Evolutionary conservation across 2,113 vertebrate species (phyloP).

Genomic region (Cnemophilus loriae): DNA sequence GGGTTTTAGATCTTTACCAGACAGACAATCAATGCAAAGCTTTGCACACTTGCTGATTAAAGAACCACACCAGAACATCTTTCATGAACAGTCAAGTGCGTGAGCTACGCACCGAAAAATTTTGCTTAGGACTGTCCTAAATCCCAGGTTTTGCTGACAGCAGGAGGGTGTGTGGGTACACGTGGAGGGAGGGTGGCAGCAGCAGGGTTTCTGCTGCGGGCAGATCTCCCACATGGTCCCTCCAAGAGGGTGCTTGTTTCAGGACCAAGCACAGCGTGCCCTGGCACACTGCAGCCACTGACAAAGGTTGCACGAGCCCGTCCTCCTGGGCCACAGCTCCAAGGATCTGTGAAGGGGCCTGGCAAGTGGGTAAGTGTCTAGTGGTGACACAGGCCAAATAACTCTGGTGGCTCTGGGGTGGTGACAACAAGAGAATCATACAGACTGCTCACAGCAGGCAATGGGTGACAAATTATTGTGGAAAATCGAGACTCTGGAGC

Average conservation of each 20-base stretch:
- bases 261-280: accelerated
- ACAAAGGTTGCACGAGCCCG: neutral
- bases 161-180: neutral
- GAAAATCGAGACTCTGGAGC: neutral
- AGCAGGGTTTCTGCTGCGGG: neutral
- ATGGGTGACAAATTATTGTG: neutral
- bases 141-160: neutral
- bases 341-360: neutral
- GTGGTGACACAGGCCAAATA: too few relatives aligned
- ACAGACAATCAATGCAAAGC: neutral
- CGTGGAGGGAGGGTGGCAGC: neutral
- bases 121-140: neutral
- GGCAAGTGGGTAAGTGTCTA: too few relatives aligned
- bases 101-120: neutral
- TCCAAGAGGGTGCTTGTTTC: neutral
- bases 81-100: neutral
- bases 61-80: neutral
- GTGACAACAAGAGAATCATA: neutral
- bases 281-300: accelerated
- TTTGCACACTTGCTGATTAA: neutral
- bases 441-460: neutral
- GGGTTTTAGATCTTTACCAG: neutral
- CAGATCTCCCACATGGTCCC: neutral
- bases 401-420: neutral
- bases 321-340: neutral